Evolutionary conservation across 2,888 invertebrate species (phyloP), one percentile per base, ranked within the genome.

Genomic region (Agonopterix alstromeriana): DNA sequence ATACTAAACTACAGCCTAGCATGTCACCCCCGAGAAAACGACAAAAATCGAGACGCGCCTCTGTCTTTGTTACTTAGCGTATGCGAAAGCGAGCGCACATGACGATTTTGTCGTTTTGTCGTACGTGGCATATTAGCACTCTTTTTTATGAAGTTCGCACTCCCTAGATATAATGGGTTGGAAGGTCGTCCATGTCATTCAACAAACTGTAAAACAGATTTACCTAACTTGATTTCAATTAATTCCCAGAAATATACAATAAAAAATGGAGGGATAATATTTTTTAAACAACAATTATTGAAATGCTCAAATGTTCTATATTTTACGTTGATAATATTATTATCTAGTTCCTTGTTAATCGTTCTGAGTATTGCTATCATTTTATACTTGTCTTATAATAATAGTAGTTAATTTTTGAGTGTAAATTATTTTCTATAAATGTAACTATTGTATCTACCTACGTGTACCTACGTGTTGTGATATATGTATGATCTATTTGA

Each of bases 271-370:
- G 70, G 73, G 70, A 78, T 79, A 73, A 38, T 74, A 84, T 86
- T 85, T 84, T 84, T 84, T 82, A 83, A 73, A 77, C 69, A 73
- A 81, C 77, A 81, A 78, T 78, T 83, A 80, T 74, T 67, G 58
- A 81, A 73, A 84, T 86, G 87, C 87, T 88, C 87, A 87, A 87
- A 82, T 77, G 70, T 77, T 76, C 73, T 82, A 76, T 78, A 76
- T 77, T 77, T 86, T 86, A 77, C 73, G 85, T 87, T 84, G 75
- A 63, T 83, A 81, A 82, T 81, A 74, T 84, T 82, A 77, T 83
- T 80, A 67, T 71, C 69, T 82, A 72, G 76, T 80, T 83, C 67
- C 75, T 85, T 76, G 79, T 82, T 83, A 64, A 73, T 75, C 69
- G 70, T 80, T 80, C 71, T 72, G 58, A 67, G 66, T 64, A 61